These are phyloP conservation scores for Myocastor coypus DNA, from an alignment of 2,113 vertebrate species.

Conservation along the genomic window DNA sequence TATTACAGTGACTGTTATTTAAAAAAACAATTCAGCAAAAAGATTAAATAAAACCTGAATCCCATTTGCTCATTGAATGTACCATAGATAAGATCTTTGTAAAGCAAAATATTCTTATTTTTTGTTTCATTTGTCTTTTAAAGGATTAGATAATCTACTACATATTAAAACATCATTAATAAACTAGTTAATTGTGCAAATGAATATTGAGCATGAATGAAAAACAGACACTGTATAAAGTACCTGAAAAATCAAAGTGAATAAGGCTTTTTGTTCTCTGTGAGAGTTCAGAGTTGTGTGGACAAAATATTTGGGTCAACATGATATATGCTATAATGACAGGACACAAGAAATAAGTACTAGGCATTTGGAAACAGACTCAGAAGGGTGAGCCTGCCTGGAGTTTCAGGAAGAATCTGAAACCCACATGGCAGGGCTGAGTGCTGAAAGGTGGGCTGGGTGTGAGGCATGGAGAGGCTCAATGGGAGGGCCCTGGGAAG, in stretches of 20 bases:
- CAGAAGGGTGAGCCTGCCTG: not conserved
- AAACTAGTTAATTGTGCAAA: not conserved
- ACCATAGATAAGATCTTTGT: not conserved
- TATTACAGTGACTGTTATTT: slow-evolving; percentile 32
- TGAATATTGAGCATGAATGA: not conserved
- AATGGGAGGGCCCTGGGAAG: not conserved
- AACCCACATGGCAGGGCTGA: not conserved
- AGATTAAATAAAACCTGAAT: not conserved
- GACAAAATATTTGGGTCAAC: not conserved
- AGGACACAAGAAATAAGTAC: not conserved
- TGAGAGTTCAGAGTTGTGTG: not conserved
- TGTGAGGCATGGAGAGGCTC: not conserved
- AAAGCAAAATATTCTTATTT: not conserved
- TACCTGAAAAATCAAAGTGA: not conserved
- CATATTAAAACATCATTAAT: not conserved
- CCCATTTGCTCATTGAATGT: not conserved
- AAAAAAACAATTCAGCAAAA: slow-evolving; percentile 35
- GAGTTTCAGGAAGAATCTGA: not conserved
- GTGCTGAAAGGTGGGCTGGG: not conserved
- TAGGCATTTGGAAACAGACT: not conserved
- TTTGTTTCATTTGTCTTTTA: not conserved
- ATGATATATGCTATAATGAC: not conserved
- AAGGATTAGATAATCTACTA: slow-evolving; percentile 9
- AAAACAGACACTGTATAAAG: not conserved
- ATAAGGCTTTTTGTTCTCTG: not conserved